A percentile compares a stretch with the other conserved stretches of the same genome.
Conservation (phyloP, 1,140 invertebrate genomes). For the Drosophila repletoides region DNA sequence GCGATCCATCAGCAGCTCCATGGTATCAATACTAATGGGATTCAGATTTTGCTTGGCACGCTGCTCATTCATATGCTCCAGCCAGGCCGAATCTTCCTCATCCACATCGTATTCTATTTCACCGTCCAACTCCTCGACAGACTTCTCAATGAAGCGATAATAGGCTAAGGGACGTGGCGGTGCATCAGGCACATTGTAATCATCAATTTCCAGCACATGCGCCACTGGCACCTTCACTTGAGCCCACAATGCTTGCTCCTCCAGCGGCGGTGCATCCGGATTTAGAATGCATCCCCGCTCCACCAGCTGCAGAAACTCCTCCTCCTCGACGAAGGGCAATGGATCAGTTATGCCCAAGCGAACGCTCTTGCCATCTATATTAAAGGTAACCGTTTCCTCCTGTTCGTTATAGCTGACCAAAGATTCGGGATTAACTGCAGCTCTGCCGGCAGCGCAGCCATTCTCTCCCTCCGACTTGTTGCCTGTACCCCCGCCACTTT, state of each 20-base stretch:
- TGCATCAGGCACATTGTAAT: slow-evolving; percentile 91
- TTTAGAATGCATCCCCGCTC: slow-evolving; percentile 80
- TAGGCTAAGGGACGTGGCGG: slow-evolving; percentile 91
- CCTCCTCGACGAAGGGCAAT: slow-evolving; percentile 85
- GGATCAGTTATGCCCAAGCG: slow-evolving; percentile 85
- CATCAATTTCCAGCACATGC: slow-evolving; percentile 89
- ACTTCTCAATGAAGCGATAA: slow-evolving; percentile 96
- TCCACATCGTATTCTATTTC: slow-evolving; percentile 99
- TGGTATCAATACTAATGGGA: slow-evolving; percentile 91
- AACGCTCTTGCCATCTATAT: slow-evolving; percentile 89
- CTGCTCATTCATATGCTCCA: slow-evolving; percentile 93
- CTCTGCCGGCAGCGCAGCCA: slow-evolving; percentile 23
- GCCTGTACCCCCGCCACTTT: slow-evolving; percentile 18
- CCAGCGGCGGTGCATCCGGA: slow-evolving; percentile 84
- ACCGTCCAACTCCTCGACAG: slow-evolving; percentile 95
- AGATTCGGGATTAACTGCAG: slow-evolving; percentile 80
- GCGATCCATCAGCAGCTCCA: slow-evolving; percentile 97
- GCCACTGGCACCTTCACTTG: slow-evolving; percentile 91
- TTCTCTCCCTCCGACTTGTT: slow-evolving; percentile 66
- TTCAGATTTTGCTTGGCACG: slow-evolving; percentile 87
- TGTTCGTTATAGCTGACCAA: slow-evolving; percentile 82
- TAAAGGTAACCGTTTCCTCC: slow-evolving; percentile 92
- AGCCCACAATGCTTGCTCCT: slow-evolving; percentile 84
- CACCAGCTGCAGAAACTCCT: slow-evolving; percentile 85
- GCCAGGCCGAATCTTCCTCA: slow-evolving; percentile 97